Conservation (phyloP, 2,113 vertebrate species). For the Muntiacus muntjak region DNA sequence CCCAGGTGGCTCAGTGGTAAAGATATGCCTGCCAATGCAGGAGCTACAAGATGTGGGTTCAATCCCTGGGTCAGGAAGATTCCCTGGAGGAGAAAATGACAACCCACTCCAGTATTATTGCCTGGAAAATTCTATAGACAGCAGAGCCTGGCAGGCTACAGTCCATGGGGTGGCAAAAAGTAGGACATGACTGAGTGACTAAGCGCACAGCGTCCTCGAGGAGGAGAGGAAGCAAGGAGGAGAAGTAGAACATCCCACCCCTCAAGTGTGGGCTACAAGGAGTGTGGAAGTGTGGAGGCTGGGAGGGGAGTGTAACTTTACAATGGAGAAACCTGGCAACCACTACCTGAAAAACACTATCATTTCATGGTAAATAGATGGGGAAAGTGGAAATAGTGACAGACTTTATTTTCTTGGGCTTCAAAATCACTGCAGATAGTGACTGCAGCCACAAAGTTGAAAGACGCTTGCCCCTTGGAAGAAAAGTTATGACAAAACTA, state of each 20-base stretch:
- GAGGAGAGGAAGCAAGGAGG: too few species aligned
- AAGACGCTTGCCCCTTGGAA: too few species aligned
- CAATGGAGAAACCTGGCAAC: not conserved
- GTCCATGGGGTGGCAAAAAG: not conserved
- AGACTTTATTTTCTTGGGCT: not conserved
- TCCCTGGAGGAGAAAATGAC: not conserved
- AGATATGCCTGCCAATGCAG: not conserved
- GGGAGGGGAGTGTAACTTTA: not conserved
- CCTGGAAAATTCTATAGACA: not conserved
- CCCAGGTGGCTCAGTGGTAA: not conserved
- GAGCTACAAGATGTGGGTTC: not conserved
- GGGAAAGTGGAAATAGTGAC: not conserved
- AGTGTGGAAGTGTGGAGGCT: not conserved
- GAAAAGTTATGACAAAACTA: too few species aligned
- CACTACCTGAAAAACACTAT: not conserved
- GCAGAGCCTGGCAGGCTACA: not conserved
- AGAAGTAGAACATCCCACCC: not conserved
- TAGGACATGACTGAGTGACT: not conserved
- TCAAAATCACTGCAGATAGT: not conserved
- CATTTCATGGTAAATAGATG: not conserved
- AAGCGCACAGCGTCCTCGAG: not conserved
- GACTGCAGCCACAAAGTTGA: too few species aligned
- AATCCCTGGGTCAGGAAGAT: not conserved
- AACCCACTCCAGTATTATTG: not conserved
- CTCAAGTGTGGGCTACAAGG: not conserved